Evolutionary conservation across 1,140 invertebrate genomes (phyloP).

Genomic region (Sitobion miscanthi): DNA sequence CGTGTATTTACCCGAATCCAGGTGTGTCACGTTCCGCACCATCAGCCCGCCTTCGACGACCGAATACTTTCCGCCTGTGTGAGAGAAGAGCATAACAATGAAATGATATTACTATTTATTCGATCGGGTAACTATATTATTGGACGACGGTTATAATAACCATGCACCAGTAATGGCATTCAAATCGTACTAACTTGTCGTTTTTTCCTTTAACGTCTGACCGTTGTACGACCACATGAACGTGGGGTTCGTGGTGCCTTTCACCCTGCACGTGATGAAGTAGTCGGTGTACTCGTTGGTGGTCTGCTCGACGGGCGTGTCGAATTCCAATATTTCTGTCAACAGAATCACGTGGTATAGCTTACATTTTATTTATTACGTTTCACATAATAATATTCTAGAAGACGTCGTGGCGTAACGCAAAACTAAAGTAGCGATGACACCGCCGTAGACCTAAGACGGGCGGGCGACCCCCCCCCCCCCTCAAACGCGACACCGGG

Average conservation of each 20-base stretch:
- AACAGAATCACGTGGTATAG: background rate
- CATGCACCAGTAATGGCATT: background rate
- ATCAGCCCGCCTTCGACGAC: conserved; percentile 7
- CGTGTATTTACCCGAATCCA: conserved; percentile 36
- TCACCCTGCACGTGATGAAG: conserved; percentile 35
- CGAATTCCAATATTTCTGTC: conserved; percentile 44
- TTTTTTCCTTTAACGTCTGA: conserved; percentile 27
- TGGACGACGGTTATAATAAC: too few species aligned
- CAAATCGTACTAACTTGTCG: background rate
- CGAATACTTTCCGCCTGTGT: conserved; percentile 39
- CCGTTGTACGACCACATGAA: conserved; percentile 25
- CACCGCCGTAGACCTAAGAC: background rate
- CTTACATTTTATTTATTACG: background rate
- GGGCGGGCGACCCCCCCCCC: background rate
- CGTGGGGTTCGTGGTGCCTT: background rate
- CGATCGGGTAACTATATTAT: background rate
- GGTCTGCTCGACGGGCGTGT: background rate
- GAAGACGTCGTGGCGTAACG: background rate
- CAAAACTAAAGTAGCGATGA: background rate
- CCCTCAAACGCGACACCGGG: background rate
- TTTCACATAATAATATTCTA: background rate
- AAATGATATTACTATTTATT: background rate
- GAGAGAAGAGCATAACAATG: background rate
- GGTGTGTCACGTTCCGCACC: conserved; percentile 23
- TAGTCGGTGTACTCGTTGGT: background rate